Evolutionary conservation across 2,113 vertebrate species (phyloP).

Genomic region (Coptodon bakossiorum): DNA sequence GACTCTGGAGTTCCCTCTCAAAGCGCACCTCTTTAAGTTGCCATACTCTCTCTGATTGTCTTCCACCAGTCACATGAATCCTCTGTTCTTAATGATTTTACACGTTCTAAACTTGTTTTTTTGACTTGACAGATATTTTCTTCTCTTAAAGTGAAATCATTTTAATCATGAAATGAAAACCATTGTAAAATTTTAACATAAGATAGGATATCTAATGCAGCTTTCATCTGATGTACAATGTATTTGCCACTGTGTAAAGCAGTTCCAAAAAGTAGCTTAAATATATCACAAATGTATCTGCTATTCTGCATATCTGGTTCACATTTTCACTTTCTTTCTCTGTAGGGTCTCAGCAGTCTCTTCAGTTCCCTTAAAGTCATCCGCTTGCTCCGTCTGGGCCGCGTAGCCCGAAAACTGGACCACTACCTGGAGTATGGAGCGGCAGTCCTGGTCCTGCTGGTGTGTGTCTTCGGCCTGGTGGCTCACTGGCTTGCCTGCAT

Average conservation of each 20-base stretch:
- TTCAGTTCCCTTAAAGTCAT: constrained; percentile 98
- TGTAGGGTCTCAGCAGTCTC: constrained; percentile 94
- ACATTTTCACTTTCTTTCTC: not conserved
- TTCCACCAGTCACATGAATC: not conserved
- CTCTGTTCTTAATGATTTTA: not conserved
- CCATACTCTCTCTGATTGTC: not conserved
- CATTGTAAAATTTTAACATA: not conserved
- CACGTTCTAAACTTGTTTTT: not conserved
- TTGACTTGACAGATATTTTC: not conserved
- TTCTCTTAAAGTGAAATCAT: not conserved
- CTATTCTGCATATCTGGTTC: not conserved
- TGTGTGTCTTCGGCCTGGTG: constrained; percentile 94
- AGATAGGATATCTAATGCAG: not conserved
- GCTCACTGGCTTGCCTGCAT: constrained; percentile 99
- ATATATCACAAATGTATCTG: not conserved
- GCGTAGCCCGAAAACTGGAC: constrained; percentile 93
- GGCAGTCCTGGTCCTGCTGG: constrained; percentile 89
- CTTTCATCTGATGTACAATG: not conserved
- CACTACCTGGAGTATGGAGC: constrained; percentile 97
- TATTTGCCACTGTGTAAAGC: not conserved
- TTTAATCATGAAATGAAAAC: not conserved
- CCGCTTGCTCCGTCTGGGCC: constrained; percentile 87
- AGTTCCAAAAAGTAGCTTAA: not conserved
- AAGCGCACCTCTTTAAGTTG: not conserved
- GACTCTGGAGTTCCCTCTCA: not conserved